Percentiles rank a stretch among this genome's conserved stretches.
These are phyloP conservation scores for Limnephilus rhombicus DNA, from an alignment of 2,888 invertebrate species.

Conservation along the genomic window DNA sequence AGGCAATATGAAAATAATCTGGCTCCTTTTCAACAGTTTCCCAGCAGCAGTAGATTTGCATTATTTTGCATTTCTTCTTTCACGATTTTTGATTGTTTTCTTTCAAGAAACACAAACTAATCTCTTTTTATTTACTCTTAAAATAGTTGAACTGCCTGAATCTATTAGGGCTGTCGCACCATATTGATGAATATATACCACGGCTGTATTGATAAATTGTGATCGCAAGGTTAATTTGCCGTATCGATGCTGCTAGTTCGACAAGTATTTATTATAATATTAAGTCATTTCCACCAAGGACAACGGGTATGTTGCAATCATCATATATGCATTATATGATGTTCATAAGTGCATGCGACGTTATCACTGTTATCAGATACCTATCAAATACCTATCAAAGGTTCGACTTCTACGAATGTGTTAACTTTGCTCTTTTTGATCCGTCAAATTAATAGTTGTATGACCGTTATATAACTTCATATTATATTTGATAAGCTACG, in stretches of 20 bases:
- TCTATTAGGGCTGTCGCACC: not conserved
- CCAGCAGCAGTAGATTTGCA: not conserved
- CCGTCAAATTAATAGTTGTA: not conserved
- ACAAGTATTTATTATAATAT: too few relatives aligned
- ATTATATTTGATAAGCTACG: not conserved
- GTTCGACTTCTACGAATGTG: too few relatives aligned
- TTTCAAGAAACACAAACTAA: not conserved
- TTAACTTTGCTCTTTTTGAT: not conserved
- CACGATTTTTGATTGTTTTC: not conserved
- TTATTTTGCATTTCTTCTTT: not conserved
- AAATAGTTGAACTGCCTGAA: not conserved
- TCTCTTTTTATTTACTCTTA: not conserved
- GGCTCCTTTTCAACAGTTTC: not conserved
- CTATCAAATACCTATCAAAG: too few relatives aligned
- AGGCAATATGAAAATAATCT: not conserved
- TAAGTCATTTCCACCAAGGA: too few relatives aligned
- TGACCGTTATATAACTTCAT: not conserved
- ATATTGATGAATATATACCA: too few relatives aligned
- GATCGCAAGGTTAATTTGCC: too few relatives aligned
- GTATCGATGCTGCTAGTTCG: too few relatives aligned
- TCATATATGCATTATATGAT: not conserved
- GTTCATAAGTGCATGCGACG: not conserved
- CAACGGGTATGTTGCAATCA: too few relatives aligned
- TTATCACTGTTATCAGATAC: not conserved
- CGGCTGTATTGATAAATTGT: too few relatives aligned